phyloP scores from a whole-genome alignment of 2,888 invertebrate genomes.

The Palloptera scutellata region DNA sequence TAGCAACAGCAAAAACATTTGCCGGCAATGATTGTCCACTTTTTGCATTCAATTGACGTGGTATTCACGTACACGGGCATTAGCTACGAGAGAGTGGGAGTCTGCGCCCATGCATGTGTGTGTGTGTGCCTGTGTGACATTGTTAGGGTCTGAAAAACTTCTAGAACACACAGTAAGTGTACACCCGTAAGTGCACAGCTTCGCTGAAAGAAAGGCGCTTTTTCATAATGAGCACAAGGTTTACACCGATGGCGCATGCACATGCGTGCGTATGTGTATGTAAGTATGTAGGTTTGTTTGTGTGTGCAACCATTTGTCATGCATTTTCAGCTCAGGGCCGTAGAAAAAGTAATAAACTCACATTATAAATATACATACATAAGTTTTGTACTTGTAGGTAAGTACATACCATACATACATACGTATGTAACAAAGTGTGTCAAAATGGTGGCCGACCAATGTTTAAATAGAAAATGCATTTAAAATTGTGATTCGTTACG shows the following conservation, averaged over 20 bases:
- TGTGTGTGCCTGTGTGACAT: not conserved
- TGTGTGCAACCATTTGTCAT: too few relatives aligned
- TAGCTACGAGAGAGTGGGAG: not conserved
- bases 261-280: not conserved
- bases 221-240: conserved; percentile 21
- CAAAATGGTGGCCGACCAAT: too few relatives aligned
- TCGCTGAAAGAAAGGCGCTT: not conserved
- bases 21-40: conserved; percentile 23
- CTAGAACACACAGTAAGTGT: conserved; percentile 31
- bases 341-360: too few relatives aligned
- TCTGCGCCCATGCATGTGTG: too few relatives aligned
- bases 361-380: too few relatives aligned
- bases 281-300: not conserved
- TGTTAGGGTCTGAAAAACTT: conserved; percentile 40
- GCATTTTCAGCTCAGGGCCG: too few relatives aligned
- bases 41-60: conserved; percentile 21
- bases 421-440: too few relatives aligned
- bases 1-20: conserved; percentile 3
- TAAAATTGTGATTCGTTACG: too few relatives aligned
- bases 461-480: too few relatives aligned
- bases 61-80: conserved; percentile 12
- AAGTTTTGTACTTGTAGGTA: too few relatives aligned
- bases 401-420: too few relatives aligned
- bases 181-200: not conserved
- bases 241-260: not conserved